Evolutionary conservation across 2,888 invertebrate genomes (phyloP).

Genomic region (Cynaeus angustus): DNA sequence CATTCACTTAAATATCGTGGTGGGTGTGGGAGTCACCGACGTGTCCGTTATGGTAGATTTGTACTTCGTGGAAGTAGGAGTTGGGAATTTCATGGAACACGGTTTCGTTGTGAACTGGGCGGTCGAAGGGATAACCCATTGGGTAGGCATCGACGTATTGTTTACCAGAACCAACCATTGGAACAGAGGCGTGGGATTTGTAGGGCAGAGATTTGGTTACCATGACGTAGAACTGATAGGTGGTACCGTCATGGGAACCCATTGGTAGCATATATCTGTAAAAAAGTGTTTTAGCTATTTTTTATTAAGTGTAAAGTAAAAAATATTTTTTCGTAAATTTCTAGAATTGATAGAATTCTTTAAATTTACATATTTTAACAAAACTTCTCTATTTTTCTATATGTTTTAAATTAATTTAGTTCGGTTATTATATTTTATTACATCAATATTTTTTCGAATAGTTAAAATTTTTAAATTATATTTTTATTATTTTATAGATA

Average conservation of each 20-base stretch:
- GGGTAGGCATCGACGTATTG: constrained; percentile 76
- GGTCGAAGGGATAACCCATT: constrained; percentile 85
- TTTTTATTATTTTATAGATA: too few species aligned
- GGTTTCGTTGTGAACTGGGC: constrained; percentile 74
- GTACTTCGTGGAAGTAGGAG: constrained; percentile 75
- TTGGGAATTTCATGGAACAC: constrained; percentile 79
- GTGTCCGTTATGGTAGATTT: constrained; percentile 24
- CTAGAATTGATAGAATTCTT: too few species aligned
- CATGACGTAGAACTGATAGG: constrained; percentile 73
- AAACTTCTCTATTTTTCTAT: too few species aligned
- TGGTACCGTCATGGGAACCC: constrained; percentile 78
- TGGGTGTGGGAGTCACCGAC: background rate
- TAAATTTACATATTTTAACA: too few species aligned
- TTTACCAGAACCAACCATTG: constrained; percentile 36
- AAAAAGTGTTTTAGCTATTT: too few species aligned
- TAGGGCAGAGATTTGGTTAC: constrained; percentile 70
- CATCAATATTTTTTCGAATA: too few species aligned
- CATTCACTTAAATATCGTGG: constrained; percentile 4
- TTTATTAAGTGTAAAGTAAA: too few species aligned
- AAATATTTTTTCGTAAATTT: too few species aligned
- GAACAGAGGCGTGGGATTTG: constrained; percentile 38
- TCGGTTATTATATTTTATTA: too few species aligned
- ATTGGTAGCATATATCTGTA: constrained; percentile 79
- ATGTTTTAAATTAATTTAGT: too few species aligned
- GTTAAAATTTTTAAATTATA: too few species aligned